phyloP scores from a whole-genome alignment of 2,888 invertebrate species.

The Prosapia bicincta region DNA sequence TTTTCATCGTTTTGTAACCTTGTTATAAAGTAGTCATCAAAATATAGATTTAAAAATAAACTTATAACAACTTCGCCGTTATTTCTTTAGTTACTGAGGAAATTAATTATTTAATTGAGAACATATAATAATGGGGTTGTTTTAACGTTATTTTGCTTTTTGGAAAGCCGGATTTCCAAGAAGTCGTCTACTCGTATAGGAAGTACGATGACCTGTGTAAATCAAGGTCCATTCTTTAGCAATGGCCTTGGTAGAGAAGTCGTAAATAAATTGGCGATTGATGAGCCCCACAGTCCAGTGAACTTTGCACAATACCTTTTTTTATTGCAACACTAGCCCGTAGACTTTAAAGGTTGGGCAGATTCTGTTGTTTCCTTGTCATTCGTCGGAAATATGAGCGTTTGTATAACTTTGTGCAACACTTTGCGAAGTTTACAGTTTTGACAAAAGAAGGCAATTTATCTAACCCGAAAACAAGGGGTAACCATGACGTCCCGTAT shows the following conservation, averaged over 20 bases:
- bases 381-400: background rate
- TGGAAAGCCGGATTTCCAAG: background rate
- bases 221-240: background rate
- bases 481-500: background rate
- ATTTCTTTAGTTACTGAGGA: too few species aligned
- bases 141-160: too few species aligned
- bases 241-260: background rate
- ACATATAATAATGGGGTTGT: too few species aligned
- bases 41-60: too few species aligned
- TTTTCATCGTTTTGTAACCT: too few species aligned
- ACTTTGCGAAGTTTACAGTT: background rate
- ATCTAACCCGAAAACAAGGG: constrained; percentile 2
- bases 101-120: too few species aligned
- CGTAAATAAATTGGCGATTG: background rate
- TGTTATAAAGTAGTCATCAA: too few species aligned
- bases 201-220: background rate
- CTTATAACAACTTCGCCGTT: too few species aligned
- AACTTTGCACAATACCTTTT: background rate
- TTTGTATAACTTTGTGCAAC: background rate
- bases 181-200: background rate
- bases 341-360: background rate
- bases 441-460: background rate
- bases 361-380: background rate
- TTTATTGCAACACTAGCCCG: background rate
- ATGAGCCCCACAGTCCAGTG: background rate